Conservation (phyloP, 2,888 invertebrate species). For the Beris chalybata region DNA sequence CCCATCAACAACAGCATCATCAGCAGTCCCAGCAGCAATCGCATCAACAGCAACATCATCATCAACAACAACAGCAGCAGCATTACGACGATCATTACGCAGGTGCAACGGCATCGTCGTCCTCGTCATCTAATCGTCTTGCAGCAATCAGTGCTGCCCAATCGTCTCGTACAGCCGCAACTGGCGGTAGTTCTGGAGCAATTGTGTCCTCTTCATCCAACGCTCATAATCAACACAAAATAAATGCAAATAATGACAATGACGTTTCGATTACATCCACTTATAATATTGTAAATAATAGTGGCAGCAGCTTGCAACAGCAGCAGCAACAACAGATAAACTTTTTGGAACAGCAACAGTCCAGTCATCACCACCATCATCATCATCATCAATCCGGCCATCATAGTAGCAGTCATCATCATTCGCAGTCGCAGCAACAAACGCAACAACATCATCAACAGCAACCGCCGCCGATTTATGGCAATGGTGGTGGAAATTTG, state of each 20-base stretch:
- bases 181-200: constrained; percentile 8
- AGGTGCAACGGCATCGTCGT: constrained; percentile 36
- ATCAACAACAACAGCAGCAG: constrained; percentile 11
- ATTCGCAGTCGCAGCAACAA: constrained; percentile 13
- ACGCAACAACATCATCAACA: constrained; percentile 28
- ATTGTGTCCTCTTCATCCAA: constrained; percentile 21
- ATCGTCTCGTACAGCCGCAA: constrained; percentile 18
- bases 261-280: constrained; percentile 40
- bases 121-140: constrained; percentile 32
- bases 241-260: constrained; percentile 37
- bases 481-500: constrained; percentile 37
- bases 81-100: constrained; percentile 33
- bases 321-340: constrained; percentile 32
- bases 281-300: constrained; percentile 36
- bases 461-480: constrained; percentile 23
- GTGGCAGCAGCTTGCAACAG: constrained; percentile 35
- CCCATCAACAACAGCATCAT: constrained; percentile 35
- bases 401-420: constrained; percentile 16
- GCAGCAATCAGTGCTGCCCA: not conserved
- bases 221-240: constrained; percentile 10
- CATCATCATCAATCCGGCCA: constrained; percentile 8
- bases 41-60: constrained; percentile 35
- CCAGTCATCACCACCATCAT: constrained; percentile 32
- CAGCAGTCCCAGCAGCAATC: constrained; percentile 37
- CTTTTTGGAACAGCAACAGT: constrained; percentile 33